These are phyloP conservation scores for Boloria selene DNA, from an alignment of 2,888 invertebrate genomes.

Conservation along the genomic window DNA sequence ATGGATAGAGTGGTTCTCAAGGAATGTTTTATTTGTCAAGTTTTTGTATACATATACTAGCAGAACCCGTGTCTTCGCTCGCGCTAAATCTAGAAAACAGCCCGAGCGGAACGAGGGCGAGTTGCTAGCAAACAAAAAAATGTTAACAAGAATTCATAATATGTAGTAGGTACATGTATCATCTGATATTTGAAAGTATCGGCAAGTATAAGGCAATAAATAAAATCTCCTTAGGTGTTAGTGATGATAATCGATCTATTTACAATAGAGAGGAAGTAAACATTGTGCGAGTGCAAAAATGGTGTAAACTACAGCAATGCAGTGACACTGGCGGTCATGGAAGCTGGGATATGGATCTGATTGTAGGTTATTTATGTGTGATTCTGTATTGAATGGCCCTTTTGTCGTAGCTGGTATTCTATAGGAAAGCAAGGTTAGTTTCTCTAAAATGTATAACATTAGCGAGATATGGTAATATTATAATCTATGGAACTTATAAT, in stretches of 20 bases:
- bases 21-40: too few relatives aligned
- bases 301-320: slow-evolving; percentile 43
- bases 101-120: too few relatives aligned
- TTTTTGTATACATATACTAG: too few relatives aligned
- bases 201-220: slow-evolving; percentile 21
- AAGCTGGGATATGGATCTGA: slow-evolving; percentile 34
- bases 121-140: too few relatives aligned
- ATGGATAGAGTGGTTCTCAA: too few relatives aligned
- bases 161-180: too few relatives aligned
- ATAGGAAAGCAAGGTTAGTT: neutral
- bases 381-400: slow-evolving; percentile 36
- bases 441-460: too few relatives aligned
- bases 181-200: too few relatives aligned
- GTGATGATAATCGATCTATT: slow-evolving; percentile 58
- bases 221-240: slow-evolving; percentile 38
- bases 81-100: too few relatives aligned
- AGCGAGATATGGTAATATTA: too few relatives aligned
- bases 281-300: slow-evolving; percentile 48
- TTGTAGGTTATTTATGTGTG: slow-evolving; percentile 37
- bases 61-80: too few relatives aligned
- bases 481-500: neutral
- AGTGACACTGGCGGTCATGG: slow-evolving; percentile 27
- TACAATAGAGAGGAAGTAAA: slow-evolving; percentile 50
- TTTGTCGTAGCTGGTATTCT: slow-evolving; percentile 25
- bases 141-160: too few relatives aligned